Base-by-base conservation (phyloP, 2,888 invertebrate genomes). In the Scaptomyza flava region DNA sequence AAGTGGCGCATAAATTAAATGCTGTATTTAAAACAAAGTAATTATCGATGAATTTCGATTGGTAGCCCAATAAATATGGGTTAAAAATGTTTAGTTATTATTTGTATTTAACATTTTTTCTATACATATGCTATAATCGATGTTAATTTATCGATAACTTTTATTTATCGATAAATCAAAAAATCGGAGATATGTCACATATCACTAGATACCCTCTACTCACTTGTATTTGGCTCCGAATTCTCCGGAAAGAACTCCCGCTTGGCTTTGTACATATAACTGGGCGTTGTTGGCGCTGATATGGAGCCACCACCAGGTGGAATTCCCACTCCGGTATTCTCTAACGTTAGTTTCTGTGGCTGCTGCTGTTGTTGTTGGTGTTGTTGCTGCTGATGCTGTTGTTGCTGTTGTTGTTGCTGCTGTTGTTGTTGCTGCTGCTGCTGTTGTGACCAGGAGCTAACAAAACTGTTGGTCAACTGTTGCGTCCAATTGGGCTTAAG, bases 171-270 rank as follows among this genome's bases (percentile, higher is more conserved):
- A 27, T 27, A 27, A 27, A 27, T 27, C 6, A 27, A 6, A 4
- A 27, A 27, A 6, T 27, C 27, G n/a, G n/a, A n/a, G n/a, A n/a
- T n/a, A 27, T 6, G 3, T 6, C 27, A 27, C 3, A 27, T 27
- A 27, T 27, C 27, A 6, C 27, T 27, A 6, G 27, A 27, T 27
- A 5, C 6, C 6, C 33, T 27, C 6, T 36, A 95, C 96, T 95
- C 93, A 97, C 97, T 97, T 92, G 97, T 97, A 90, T 96, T 97
- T 12, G 96, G 96, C 93, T 97, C 96, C 12, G 96, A 95, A 91
- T 95, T 95, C 85, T 96, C 96, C 1, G 96, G 96, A 90, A 96
- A 96, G 91, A 96, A 96, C 91, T 96, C 96, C 53, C 95, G 92
- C 48, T 94, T 93, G 5, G 93, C 92, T 50, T 93, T 93, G 73